Evolutionary conservation across 35 echinoderm and acorn worm genomes (phyloP), one percentile per base, ranked within the genome.

Genomic region (Ophioderma brevispina): DNA sequence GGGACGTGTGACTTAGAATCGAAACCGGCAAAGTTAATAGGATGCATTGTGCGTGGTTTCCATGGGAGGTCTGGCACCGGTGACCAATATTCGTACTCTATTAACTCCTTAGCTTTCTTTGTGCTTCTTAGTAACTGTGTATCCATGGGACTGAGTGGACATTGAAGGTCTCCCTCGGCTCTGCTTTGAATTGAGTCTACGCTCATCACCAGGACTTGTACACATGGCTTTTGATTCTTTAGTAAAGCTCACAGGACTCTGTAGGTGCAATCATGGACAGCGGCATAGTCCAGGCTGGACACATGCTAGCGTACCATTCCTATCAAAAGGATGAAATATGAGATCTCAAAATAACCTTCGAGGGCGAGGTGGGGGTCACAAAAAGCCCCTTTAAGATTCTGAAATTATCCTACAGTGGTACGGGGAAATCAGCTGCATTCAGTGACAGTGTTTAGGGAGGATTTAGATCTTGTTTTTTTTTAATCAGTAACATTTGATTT

Each of bases 271-370:
- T 89, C 89, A 35, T 93, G 79, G 23, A 99, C 88, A 37, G 91
- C 84, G 93, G n/a, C 97, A 99, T 13, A 99, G 84, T 18, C 97
- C 97, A 36, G 93, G 86, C 76, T 89, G 80, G 0, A 92, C 87
- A 18, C 93, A 90, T 36, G 97, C 97, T 25, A 99, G 13, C 93
- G 90, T 32, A 99, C 94, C 82, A 82, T 84, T 56, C 92, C 96
- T 98, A n/a, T n/a, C n/a, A n/a, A n/a, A n/a, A n/a, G n/a, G n/a
- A n/a, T n/a, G n/a, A n/a, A n/a, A n/a, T n/a, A n/a, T n/a, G n/a
- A n/a, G n/a, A n/a, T n/a, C n/a, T n/a, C n/a, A n/a, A n/a, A n/a
- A n/a, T n/a, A n/a, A n/a, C n/a, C n/a, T n/a, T n/a, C n/a, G n/a
- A n/a, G n/a, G n/a, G n/a, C n/a, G n/a, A n/a, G n/a, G n/a, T n/a